Percentiles rank a stretch among this genome's conserved stretches.
Evolutionary conservation across 2,797 vertebrate genomes (phyloP).

Genomic region (Pagetopsis macropterus): DNA sequence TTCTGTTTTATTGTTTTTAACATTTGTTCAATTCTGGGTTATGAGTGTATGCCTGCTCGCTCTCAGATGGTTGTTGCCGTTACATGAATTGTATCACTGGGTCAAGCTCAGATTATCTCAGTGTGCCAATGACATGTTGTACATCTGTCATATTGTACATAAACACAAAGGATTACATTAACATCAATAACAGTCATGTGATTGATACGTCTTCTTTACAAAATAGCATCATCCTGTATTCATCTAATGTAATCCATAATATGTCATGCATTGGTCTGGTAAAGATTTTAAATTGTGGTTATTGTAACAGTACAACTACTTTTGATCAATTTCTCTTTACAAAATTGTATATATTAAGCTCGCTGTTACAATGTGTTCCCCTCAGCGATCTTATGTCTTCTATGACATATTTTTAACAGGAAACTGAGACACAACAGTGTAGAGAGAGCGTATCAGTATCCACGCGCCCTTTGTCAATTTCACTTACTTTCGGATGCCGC

Average conservation of each 20-base stretch:
- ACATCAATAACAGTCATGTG: slow-evolving; percentile 20
- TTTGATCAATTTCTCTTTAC: neutral
- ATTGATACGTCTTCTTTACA: neutral
- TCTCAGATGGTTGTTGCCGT: slow-evolving; percentile 34
- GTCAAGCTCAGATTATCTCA: slow-evolving; percentile 73
- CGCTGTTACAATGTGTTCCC: neutral
- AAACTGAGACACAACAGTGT: neutral
- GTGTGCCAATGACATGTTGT: slow-evolving; percentile 41
- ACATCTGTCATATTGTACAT: slow-evolving; percentile 63
- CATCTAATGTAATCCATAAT: neutral
- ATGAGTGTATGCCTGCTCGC: slow-evolving; percentile 28
- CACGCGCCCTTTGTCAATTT: neutral
- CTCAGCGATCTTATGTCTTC: neutral
- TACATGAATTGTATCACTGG: slow-evolving; percentile 64
- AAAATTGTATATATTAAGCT: neutral
- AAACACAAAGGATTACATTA: slow-evolving; percentile 46
- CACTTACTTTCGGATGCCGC: slow-evolving; percentile 1
- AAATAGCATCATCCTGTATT: neutral
- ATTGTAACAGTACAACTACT: neutral
- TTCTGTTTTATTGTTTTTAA: slow-evolving; percentile 30
- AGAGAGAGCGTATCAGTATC: neutral
- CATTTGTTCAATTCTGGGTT: slow-evolving; percentile 23
- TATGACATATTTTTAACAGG: neutral
- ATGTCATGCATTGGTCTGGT: neutral
- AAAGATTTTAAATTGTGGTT: neutral